phyloP scores from a whole-genome alignment of 2,797 vertebrate species.

The Champsocephalus esox region DNA sequence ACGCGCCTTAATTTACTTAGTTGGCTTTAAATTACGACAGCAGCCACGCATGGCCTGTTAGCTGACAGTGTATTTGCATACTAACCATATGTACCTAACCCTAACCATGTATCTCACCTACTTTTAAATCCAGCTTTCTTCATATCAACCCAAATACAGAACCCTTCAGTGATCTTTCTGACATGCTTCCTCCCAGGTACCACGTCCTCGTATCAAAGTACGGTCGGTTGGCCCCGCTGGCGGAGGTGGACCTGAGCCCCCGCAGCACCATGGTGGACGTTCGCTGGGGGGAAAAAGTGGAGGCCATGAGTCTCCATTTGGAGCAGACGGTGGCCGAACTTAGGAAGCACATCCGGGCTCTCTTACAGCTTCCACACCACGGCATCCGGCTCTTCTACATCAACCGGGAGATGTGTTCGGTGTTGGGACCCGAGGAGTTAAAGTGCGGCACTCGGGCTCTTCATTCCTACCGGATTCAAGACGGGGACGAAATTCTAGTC shows the following conservation, averaged over 20 bases:
- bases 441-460: conserved; percentile 91
- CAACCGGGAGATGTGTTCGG: conserved; percentile 85
- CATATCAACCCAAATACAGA: neutral
- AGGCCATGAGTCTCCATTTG: conserved; percentile 90
- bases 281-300: conserved; percentile 90
- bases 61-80: too few species aligned
- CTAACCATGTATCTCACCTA: neutral
- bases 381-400: conserved; percentile 95
- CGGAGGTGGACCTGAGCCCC: conserved; percentile 93
- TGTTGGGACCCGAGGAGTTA: conserved; percentile 93
- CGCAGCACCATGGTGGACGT: conserved; percentile 90
- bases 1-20: too few species aligned
- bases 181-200: conserved; percentile 84
- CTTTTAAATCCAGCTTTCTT: neutral
- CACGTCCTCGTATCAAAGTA: conserved; percentile 93
- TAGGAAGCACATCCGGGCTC: conserved; percentile 90
- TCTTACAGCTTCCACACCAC: conserved; percentile 90
- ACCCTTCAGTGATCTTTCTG: neutral
- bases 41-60: too few species aligned
- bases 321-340: conserved; percentile 95
- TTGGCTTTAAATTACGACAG: too few species aligned
- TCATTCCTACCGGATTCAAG: conserved; percentile 94
- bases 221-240: conserved; percentile 92
- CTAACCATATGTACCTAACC: too few species aligned
- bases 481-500: conserved; percentile 95